Percentiles rank a stretch among this genome's conserved stretches.
phyloP scores from a whole-genome alignment of 2,888 invertebrate genomes.

The Zele albiditarsus region DNA sequence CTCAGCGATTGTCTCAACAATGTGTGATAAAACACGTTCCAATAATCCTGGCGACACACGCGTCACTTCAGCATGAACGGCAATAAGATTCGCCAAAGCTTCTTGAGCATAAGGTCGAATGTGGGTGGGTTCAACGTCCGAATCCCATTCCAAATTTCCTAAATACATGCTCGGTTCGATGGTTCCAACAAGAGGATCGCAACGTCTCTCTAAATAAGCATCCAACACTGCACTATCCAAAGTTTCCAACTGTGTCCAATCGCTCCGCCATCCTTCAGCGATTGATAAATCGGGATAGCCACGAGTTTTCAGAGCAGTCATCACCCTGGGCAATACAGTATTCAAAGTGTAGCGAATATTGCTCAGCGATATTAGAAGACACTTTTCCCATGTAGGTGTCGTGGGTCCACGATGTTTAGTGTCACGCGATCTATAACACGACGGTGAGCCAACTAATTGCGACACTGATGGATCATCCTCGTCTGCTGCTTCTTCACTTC shows the following conservation, averaged over 20 bases:
- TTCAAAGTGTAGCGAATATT: slow-evolving; percentile 90
- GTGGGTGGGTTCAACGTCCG: slow-evolving; percentile 83
- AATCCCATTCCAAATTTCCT: slow-evolving; percentile 90
- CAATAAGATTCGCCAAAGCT: slow-evolving; percentile 86
- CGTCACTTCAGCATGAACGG: slow-evolving; percentile 86
- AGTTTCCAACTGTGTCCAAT: slow-evolving; percentile 78
- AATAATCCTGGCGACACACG: slow-evolving; percentile 86
- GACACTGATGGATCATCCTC: slow-evolving; percentile 76
- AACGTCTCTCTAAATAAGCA: slow-evolving; percentile 90
- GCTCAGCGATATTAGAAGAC: slow-evolving; percentile 88
- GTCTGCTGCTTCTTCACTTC: slow-evolving; percentile 78
- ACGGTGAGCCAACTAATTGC: slow-evolving; percentile 79
- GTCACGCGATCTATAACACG: slow-evolving; percentile 68
- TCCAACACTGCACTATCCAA: slow-evolving; percentile 82
- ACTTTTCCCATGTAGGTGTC: slow-evolving; percentile 81
- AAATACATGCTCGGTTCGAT: slow-evolving; percentile 97
- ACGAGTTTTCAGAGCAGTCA: slow-evolving; percentile 78
- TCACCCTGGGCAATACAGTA: slow-evolving; percentile 81
- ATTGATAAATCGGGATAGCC: slow-evolving; percentile 80
- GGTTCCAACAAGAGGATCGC: slow-evolving; percentile 95
- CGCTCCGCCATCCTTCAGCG: slow-evolving; percentile 70
- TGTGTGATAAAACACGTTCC: slow-evolving; percentile 81
- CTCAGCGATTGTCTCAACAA: slow-evolving; percentile 93
- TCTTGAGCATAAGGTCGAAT: slow-evolving; percentile 92
- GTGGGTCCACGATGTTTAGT: slow-evolving; percentile 63